Base-by-base conservation (phyloP, 2,888 invertebrate genomes). In the Yponomeuta evonymella region DNA sequence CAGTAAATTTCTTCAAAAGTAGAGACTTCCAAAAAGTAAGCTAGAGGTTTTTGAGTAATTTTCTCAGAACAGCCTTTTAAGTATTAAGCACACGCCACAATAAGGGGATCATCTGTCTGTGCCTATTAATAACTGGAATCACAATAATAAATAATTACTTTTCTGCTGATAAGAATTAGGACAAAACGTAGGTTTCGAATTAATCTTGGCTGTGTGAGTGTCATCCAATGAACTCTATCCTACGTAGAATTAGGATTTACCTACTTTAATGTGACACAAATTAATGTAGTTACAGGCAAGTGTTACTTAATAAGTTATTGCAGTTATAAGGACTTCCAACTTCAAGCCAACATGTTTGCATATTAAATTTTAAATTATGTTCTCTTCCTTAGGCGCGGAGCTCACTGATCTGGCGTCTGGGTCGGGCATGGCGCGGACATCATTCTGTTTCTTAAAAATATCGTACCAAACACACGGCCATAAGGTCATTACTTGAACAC, bases 181-280 rank as follows among this genome's bases (percentile, higher is more conserved):
- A 58, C 51, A 58, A 58, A 58, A 15, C 15, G 51, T 58, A 12
- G 12, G 12, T 58, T 58, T 33, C 36, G 15, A 67, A 36, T 11
- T 70, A 75, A 76, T 76, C 76, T 74, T 75, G 84, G 85, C 83
- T 84, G 85, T 85, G 84, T 79, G 74, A 76, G 74, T 78, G 73
- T 77, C 76, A 73, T 78, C 77, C 75, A 67, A n/a, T 29, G 29
- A 67, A 43, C 43, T 12, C 51, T 58, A 15, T 15, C 51, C 51
- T 12, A 15, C 51, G 29, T 23, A 29, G 12, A 64, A 64, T 29
- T 64, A 29, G 30, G 29, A 64, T 11, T 64, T n/a, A 29, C 12
- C 30, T 23, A 30, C 29, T 43, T 43, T 43, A 8, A 43, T 43
- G 8, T 43, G 43, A 64, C 11, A 23, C 64, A 64, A 64, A n/a